A percentile compares a stretch with the other conserved stretches of the same genome.
These are phyloP conservation scores for Triplophysa yarkandensis DNA, from an alignment of 2,797 vertebrate genomes.

Conservation along the genomic window DNA sequence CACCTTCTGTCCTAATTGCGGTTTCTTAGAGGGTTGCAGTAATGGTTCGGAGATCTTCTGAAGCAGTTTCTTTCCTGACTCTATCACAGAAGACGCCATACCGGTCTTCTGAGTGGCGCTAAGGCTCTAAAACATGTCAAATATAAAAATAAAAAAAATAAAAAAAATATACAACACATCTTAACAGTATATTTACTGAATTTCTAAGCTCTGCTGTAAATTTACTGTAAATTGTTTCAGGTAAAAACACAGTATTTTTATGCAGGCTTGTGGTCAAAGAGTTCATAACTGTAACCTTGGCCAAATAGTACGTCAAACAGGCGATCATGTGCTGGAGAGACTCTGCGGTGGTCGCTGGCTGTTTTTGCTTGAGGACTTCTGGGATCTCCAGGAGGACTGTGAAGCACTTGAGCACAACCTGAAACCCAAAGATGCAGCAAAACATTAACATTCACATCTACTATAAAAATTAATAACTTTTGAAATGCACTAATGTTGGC, in stretches of 20 bases:
- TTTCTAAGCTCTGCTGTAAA: too few relatives aligned
- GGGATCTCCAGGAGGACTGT: slow-evolving; percentile 84
- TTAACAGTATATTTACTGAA: too few relatives aligned
- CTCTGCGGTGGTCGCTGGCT: slow-evolving; percentile 69
- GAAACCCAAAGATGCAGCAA: slow-evolving; percentile 56
- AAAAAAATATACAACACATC: too few relatives aligned
- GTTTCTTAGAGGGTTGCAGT: slow-evolving; percentile 47
- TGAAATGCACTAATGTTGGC: too few relatives aligned
- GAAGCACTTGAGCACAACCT: slow-evolving; percentile 92
- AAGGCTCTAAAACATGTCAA: slow-evolving; percentile 79
- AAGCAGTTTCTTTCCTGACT: slow-evolving; percentile 82
- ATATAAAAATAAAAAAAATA: too few relatives aligned
- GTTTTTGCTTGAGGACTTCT: slow-evolving; percentile 72
- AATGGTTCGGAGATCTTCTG: slow-evolving; percentile 68
- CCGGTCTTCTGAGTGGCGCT: slow-evolving; percentile 76
- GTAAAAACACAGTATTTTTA: too few relatives aligned
- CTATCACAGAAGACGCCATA: slow-evolving; percentile 78
- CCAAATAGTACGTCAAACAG: slow-evolving; percentile 85
- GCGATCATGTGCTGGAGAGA: slow-evolving; percentile 89
- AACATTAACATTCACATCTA: not conserved
- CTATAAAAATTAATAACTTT: too few relatives aligned
- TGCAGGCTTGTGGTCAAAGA: not conserved
- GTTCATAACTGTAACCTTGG: slow-evolving; percentile 78
- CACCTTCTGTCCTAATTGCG: slow-evolving; percentile 56
- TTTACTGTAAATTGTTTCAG: too few relatives aligned